Evolutionary conservation across 2,797 vertebrate genomes (phyloP).

Genomic region (Coregonus sp.): DNA sequence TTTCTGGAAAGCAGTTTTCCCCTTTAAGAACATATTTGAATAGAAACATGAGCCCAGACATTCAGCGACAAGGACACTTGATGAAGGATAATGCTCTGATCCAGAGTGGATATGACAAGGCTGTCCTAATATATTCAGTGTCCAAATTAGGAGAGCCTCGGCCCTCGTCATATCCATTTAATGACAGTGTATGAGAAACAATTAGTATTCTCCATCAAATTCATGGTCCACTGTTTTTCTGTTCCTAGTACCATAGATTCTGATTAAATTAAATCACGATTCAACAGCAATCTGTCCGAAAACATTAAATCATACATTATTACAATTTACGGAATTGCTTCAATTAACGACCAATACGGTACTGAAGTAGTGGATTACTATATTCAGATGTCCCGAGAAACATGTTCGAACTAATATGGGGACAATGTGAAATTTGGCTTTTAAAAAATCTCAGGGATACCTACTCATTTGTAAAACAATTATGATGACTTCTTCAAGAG

Average conservation of each 20-base stretch:
- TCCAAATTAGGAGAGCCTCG: neutral
- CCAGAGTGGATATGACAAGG: neutral
- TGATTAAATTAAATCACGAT: neutral
- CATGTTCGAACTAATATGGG: neutral
- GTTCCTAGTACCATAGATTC: neutral
- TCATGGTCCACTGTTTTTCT: neutral
- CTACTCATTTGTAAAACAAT: too few relatives aligned
- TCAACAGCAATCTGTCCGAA: neutral
- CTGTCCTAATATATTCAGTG: neutral
- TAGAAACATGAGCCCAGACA: slow-evolving; percentile 17
- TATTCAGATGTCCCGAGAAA: neutral
- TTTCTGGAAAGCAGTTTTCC: neutral
- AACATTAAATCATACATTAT: neutral
- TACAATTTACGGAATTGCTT: neutral
- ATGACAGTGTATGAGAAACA: slow-evolving; percentile 16
- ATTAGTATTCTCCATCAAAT: neutral
- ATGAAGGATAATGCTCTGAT: slow-evolving; percentile 12
- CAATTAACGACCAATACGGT: neutral
- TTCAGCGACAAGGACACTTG: slow-evolving; percentile 40
- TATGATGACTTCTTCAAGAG: too few relatives aligned
- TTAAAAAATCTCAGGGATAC: too few relatives aligned
- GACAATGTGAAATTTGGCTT: neutral
- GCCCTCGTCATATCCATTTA: neutral
- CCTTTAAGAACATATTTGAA: slow-evolving; percentile 17
- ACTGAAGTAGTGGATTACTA: neutral